Evolutionary conservation across 2,888 invertebrate species (phyloP).

Genomic region (Nomada fabriciana): DNA sequence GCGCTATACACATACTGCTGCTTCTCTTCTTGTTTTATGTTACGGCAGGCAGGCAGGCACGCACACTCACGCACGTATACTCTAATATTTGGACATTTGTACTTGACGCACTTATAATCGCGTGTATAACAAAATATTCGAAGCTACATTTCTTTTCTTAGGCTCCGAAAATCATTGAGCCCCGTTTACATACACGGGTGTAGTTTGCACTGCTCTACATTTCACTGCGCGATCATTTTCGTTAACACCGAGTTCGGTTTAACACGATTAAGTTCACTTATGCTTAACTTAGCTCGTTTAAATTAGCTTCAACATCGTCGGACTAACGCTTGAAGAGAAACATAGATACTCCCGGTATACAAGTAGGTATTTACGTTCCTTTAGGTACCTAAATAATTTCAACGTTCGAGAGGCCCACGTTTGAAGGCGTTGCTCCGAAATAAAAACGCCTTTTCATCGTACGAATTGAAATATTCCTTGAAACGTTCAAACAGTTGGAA

Average conservation of each 20-base stretch:
- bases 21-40: constrained; percentile 19
- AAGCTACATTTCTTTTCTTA: constrained; percentile 60
- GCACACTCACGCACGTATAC: constrained; percentile 63
- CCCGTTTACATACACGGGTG: constrained; percentile 47
- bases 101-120: constrained; percentile 76
- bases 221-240: constrained; percentile 2
- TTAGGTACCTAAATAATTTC: constrained; percentile 11
- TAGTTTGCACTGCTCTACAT: constrained; percentile 61
- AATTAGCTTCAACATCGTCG: not conserved
- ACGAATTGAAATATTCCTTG: not conserved
- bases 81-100: constrained; percentile 77
- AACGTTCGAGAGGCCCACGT: constrained; percentile 27
- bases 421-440: not conserved
- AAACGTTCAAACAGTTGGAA: not conserved
- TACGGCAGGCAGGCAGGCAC: constrained; percentile 52
- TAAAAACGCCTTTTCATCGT: not conserved
- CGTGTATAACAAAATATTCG: constrained; percentile 79
- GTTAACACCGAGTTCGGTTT: not conserved
- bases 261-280: not conserved
- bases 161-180: constrained; percentile 44
- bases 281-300: not conserved
- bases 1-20: constrained; percentile 29
- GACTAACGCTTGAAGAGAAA: not conserved
- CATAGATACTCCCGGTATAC: not conserved
- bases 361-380: not conserved